Conservation (phyloP, 1,140 invertebrate species). For the Notospermus geniculatus region DNA sequence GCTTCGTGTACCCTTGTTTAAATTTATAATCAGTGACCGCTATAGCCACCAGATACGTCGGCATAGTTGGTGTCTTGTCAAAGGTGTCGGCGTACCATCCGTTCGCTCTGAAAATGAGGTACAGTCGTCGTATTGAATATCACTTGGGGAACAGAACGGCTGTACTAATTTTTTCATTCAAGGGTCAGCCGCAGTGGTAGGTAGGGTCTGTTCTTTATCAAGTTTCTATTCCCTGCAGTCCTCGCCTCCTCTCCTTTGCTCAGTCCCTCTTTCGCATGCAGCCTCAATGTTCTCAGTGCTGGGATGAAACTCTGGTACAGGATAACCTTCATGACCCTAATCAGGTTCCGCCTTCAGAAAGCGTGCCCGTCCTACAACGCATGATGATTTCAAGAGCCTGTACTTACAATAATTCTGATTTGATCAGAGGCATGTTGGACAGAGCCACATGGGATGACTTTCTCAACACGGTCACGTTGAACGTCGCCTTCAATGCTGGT, state of each 20-base stretch:
- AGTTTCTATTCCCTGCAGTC: not conserved
- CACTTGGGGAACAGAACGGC: not conserved
- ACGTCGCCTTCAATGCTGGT: constrained; percentile 3
- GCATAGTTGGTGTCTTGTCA: constrained; percentile 5
- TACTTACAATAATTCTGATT: not conserved
- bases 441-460: not conserved
- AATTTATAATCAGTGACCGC: not conserved
- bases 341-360: not conserved
- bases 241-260: not conserved
- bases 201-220: not conserved
- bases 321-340: not conserved
- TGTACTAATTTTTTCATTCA: not conserved
- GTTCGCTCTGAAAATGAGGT: not conserved
- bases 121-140: too few species aligned
- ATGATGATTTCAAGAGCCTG: not conserved
- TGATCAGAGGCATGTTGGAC: not conserved
- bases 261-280: not conserved
- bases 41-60: not conserved
- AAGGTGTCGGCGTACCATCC: not conserved
- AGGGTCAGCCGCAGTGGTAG: not conserved
- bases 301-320: too few species aligned
- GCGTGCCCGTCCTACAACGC: not conserved
- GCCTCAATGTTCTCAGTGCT: not conserved
- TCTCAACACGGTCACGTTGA: not conserved
- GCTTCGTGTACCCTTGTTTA: too few species aligned